These are phyloP conservation scores for Rallus limicola DNA, from an alignment of 2,113 vertebrate genomes.

Conservation along the genomic window DNA sequence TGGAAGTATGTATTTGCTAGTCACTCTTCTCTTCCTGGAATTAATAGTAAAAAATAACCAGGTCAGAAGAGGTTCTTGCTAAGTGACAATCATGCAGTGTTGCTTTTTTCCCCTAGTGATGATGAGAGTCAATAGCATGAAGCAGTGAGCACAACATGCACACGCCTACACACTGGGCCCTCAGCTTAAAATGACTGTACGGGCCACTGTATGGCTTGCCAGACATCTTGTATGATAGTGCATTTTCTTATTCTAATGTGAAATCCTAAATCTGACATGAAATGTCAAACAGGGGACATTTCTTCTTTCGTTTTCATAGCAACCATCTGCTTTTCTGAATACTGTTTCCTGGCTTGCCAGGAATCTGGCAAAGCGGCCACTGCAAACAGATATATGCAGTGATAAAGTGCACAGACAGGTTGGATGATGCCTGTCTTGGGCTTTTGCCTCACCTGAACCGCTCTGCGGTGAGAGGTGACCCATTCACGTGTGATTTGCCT, in stretches of 20 bases:
- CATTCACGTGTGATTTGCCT: rapidly evolving
- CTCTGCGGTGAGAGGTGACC: not conserved
- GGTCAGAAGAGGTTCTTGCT: not conserved
- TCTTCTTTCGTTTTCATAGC: not conserved
- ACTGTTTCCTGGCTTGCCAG: not conserved
- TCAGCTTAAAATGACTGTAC: not conserved
- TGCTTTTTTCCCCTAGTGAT: not conserved
- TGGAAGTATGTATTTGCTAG: not conserved
- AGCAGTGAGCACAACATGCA: rapidly evolving
- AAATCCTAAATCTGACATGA: not conserved
- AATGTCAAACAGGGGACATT: not conserved
- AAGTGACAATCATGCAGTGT: not conserved
- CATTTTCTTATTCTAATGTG: not conserved
- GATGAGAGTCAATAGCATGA: not conserved
- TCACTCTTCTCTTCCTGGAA: not conserved
- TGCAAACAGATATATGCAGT: not conserved
- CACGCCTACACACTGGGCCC: not conserved
- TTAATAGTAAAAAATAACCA: not conserved
- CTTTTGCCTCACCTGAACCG: not conserved
- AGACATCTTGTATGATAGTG: not conserved
- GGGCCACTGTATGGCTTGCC: not conserved
- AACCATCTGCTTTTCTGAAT: not conserved
- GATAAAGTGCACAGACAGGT: not conserved
- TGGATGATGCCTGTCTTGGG: not conserved
- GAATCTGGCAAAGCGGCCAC: not conserved